phyloP scores from a whole-genome alignment of 2,113 vertebrate genomes.

The Marcusenius ussheri region DNA sequence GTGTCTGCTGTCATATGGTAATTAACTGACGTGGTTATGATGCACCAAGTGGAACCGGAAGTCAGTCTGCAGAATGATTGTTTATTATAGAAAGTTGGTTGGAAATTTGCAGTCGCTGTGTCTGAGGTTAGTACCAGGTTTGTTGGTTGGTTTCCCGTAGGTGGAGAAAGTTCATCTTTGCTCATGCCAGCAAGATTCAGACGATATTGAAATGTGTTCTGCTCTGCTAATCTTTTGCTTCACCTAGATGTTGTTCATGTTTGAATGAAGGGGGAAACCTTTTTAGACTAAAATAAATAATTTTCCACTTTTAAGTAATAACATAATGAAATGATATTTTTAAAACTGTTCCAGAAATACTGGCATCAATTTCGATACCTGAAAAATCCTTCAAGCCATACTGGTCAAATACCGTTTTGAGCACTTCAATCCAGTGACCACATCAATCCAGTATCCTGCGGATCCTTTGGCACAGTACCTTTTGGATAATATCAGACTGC shows the following conservation, averaged over 20 bases:
- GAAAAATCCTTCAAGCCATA: background rate
- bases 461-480: background rate
- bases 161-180: background rate
- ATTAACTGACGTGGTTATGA: background rate
- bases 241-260: background rate
- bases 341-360: background rate
- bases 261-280: background rate
- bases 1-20: background rate
- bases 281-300: background rate
- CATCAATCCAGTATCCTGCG: background rate
- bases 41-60: background rate
- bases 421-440: background rate
- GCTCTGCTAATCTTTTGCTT: background rate
- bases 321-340: background rate
- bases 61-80: slow-evolving; percentile 1
- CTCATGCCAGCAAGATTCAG: background rate
- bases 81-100: background rate
- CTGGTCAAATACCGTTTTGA: background rate
- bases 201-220: background rate
- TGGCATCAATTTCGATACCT: background rate
- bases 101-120: background rate
- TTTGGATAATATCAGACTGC: background rate
- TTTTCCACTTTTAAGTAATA: background rate
- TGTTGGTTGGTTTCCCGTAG: background rate
- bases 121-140: slow-evolving; percentile 8